Evolutionary conservation across 2,797 vertebrate genomes (phyloP).

Genomic region (Yasuhikotakia modesta): DNA sequence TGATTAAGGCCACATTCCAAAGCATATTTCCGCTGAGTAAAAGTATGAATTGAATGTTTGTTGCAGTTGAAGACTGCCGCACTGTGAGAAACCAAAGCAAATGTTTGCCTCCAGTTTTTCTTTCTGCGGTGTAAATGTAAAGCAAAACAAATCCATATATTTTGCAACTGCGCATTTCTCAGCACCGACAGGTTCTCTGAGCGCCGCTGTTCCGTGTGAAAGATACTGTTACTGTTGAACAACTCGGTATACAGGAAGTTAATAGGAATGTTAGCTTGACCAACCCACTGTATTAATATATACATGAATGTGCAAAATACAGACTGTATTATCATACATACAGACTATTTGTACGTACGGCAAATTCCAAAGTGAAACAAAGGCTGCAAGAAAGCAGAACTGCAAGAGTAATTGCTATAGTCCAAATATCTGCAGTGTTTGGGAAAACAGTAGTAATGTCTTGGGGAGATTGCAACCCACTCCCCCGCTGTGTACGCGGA

Average conservation of each 20-base stretch:
- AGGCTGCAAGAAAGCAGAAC: constrained; percentile 48
- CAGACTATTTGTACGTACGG: constrained; percentile 7
- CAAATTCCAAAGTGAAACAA: constrained; percentile 51
- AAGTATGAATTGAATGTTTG: constrained; percentile 76
- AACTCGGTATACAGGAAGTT: constrained; percentile 18
- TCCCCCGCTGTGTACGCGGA: constrained; percentile 66
- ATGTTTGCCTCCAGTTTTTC: constrained; percentile 69
- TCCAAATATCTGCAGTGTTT: constrained; percentile 62
- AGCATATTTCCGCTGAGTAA: constrained; percentile 68
- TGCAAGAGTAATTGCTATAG: constrained; percentile 59
- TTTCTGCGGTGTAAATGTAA: constrained; percentile 66
- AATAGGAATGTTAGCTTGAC: constrained; percentile 20
- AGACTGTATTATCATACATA: neutral
- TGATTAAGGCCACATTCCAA: constrained; percentile 76
- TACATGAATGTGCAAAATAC: neutral
- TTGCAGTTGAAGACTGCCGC: constrained; percentile 67
- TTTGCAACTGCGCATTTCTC: constrained; percentile 23
- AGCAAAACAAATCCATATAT: constrained; percentile 50
- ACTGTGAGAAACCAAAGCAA: constrained; percentile 66
- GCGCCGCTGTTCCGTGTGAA: constrained; percentile 3
- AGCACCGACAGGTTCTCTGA: constrained; percentile 21
- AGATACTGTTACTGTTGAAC: constrained; percentile 25
- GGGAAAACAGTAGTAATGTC: constrained; percentile 59
- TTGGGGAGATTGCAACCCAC: constrained; percentile 51
- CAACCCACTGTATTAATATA: constrained; percentile 36